Base-by-base conservation (phyloP, 2,113 vertebrate genomes). In the Gadus macrocephalus region DNA sequence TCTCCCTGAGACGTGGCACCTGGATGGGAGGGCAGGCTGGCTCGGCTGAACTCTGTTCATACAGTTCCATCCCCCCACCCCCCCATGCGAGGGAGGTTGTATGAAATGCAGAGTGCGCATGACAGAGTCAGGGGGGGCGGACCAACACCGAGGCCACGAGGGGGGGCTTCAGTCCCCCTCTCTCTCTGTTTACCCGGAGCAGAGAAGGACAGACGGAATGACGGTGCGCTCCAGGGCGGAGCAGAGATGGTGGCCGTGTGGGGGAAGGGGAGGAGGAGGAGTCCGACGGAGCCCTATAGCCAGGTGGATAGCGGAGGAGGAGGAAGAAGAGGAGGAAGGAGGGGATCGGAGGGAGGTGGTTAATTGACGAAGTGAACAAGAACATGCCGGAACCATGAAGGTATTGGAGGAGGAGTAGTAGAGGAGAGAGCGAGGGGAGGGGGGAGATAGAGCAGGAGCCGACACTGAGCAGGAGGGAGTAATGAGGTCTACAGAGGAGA, bases 1-100 rank as follows among this genome's bases (percentile, higher is more conserved):
- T 80, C 87, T 77, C 85, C 79, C 68, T 70, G 75, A 89, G 84
- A 91, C 88, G 83, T 79, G 70, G 71, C 70, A 42, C 38, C 62
- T 53, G 84, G 86, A 87, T 88, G 85, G 90, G 8, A 9, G 42
- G 42, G 42, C 42, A 12, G 84, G 84, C 62, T 68, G 66, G 42
- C 70, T 87, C 82, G 83, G 70, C 67, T 70, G 75, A 61, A 31
- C 53, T 31, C 62, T 67, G 67, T 68, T 75, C 82, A 49, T 2
- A 49, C 42, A 49, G 8, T 85, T 78, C 28, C 78, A 69, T 69
- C 66, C 71, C 76, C 63, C 35, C 53, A 4, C 31, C 31, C 31
- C 31, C 31, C 31, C 31, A 35, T 86, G 64, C 68, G 81, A 81
- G 73, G 73, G 77, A 73, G 66, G 53, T 60, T 82, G 67, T 53